Evolutionary conservation across 2,797 vertebrate species (phyloP).

Genomic region (Enteromius unitaeniatus): DNA sequence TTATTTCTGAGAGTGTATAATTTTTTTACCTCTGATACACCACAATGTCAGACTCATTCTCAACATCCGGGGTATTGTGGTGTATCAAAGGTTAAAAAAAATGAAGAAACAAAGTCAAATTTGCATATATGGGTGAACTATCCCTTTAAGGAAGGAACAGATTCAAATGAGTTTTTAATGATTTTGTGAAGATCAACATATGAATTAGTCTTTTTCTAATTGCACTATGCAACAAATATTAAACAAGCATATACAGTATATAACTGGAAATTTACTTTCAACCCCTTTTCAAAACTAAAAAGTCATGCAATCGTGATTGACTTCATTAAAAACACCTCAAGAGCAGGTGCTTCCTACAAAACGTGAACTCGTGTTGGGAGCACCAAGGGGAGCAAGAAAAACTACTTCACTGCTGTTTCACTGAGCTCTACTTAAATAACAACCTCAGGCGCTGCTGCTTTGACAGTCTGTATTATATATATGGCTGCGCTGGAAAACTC

Average conservation of each 20-base stretch:
- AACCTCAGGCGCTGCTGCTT: conserved; percentile 38
- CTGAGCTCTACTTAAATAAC: conserved; percentile 48
- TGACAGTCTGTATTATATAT: conserved; percentile 36
- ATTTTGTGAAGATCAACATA: neutral
- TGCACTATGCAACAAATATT: neutral
- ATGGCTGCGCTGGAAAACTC: conserved; percentile 32
- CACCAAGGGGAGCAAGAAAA: conserved; percentile 50
- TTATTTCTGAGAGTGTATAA: too few species aligned
- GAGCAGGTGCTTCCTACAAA: conserved; percentile 58
- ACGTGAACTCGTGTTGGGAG: conserved; percentile 38
- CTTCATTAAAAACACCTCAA: conserved; percentile 22
- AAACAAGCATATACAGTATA: neutral
- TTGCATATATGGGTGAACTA: neutral
- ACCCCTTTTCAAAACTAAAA: conserved; percentile 13
- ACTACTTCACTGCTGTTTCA: conserved; percentile 42
- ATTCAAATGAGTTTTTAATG: neutral
- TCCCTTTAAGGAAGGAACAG: neutral
- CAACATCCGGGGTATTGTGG: too few species aligned
- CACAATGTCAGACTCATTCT: too few species aligned
- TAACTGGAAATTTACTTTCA: neutral
- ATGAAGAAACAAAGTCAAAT: too few species aligned
- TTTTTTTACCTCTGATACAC: too few species aligned
- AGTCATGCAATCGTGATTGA: neutral
- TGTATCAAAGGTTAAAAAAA: too few species aligned
- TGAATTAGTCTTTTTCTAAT: neutral